Percentiles rank a stretch among this genome's conserved stretches.
These are phyloP conservation scores for Lasioglossum lativentre DNA, from an alignment of 2,888 invertebrate genomes.

Conservation along the genomic window DNA sequence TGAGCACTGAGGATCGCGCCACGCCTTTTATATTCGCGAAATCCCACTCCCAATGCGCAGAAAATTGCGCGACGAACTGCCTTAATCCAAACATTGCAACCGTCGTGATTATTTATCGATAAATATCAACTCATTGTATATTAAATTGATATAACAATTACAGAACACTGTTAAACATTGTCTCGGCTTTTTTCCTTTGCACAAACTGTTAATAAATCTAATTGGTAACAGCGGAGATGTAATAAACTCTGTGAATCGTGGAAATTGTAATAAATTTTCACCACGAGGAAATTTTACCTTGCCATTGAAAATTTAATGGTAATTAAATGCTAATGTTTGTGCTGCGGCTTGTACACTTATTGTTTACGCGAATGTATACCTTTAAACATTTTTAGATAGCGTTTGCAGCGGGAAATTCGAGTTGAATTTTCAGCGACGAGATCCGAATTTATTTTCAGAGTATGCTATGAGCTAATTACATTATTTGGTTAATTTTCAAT, in stretches of 20 bases:
- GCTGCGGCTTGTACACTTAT: background rate
- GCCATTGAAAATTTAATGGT: background rate
- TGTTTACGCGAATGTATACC: background rate
- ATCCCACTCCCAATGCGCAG: background rate
- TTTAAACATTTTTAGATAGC: background rate
- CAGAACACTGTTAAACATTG: background rate
- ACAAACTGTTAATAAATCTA: background rate
- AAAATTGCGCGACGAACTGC: background rate
- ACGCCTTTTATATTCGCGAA: background rate
- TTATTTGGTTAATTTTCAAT: background rate
- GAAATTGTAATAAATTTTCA: background rate
- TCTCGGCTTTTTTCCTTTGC: background rate
- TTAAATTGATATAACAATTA: too few species aligned
- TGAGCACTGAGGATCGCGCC: background rate
- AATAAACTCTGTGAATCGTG: background rate
- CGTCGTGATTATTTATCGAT: background rate
- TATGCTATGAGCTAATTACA: background rate
- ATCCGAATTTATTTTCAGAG: background rate
- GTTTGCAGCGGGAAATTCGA: background rate
- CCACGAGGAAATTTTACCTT: background rate
- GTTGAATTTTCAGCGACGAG: background rate
- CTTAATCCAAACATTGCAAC: background rate
- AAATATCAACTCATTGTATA: background rate
- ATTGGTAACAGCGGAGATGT: background rate
- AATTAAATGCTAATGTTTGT: constrained; percentile 3